These are phyloP conservation scores for Argentina silus DNA, from an alignment of 2,797 vertebrate genomes.

Conservation along the genomic window DNA sequence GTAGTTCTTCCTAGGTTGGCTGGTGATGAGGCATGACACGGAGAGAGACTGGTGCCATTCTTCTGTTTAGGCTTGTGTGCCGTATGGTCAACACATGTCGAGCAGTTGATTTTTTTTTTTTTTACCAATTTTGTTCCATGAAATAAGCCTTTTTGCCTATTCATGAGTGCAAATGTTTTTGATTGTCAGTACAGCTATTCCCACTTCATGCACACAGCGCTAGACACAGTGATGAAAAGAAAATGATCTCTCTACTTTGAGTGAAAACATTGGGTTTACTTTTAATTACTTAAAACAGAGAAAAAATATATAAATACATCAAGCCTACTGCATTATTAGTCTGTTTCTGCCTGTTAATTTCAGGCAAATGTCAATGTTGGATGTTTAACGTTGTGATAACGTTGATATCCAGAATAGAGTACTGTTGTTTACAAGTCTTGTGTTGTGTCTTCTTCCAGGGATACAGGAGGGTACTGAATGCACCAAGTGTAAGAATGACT, in stretches of 20 bases:
- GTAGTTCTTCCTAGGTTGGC: slow-evolving; percentile 18
- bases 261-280: no score
- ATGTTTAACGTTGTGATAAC: no score
- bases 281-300: no score
- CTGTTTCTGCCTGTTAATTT: no score
- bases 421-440: slow-evolving; percentile 4
- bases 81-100: slow-evolving; percentile 65
- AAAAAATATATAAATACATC: no score
- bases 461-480: slow-evolving; percentile 98
- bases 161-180: slow-evolving; percentile 57
- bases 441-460: slow-evolving; percentile 79
- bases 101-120: slow-evolving; percentile 1
- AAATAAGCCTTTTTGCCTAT: slow-evolving; percentile 33
- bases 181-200: slow-evolving; percentile 53
- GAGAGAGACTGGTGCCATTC: slow-evolving; percentile 22
- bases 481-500: slow-evolving; percentile 98
- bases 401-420: no score
- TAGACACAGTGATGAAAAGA: no score
- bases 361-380: no score
- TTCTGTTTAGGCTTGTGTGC: slow-evolving; percentile 33
- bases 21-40: slow-evolving; percentile 42
- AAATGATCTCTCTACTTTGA: no score
- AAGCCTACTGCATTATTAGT: no score
- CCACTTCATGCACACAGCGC: slow-evolving; percentile 2
- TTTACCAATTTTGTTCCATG: slow-evolving; percentile 24